These are phyloP conservation scores for Micromys minutus DNA, from an alignment of 2,113 vertebrate genomes.

Conservation along the genomic window DNA sequence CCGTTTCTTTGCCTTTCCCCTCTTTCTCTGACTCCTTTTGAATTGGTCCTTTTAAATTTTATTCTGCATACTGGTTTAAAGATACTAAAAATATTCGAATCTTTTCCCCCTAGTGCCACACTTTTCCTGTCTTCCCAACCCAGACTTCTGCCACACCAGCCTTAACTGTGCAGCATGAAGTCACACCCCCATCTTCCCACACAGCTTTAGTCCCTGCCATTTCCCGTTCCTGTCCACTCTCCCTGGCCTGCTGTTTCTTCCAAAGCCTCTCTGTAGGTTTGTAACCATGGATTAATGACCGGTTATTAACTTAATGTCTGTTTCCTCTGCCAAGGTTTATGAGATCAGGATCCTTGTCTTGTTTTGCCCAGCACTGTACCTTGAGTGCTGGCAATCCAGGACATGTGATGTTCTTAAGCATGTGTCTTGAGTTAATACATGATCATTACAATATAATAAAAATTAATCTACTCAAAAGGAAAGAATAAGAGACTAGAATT, in stretches of 20 bases:
- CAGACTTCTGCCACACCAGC: background rate
- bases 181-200: background rate
- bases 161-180: background rate
- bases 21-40: background rate
- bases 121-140: background rate
- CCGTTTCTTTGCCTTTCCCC: background rate
- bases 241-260: conserved; percentile 10
- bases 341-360: background rate
- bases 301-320: background rate
- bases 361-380: background rate
- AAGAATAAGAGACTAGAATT: background rate
- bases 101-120: background rate
- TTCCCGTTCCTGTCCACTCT: background rate
- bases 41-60: background rate
- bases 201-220: background rate
- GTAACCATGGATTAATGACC: background rate
- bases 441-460: conserved; percentile 31
- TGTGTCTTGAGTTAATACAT: conserved; percentile 44
- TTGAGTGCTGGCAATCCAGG: background rate
- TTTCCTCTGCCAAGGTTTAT: background rate
- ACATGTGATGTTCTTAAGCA: background rate
- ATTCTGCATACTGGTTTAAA: conserved; percentile 1
- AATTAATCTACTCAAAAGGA: conserved; percentile 43
- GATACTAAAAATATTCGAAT: background rate
- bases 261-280: background rate